phyloP scores from a whole-genome alignment of 2,888 invertebrate species.

The Drosophila neutralis region DNA sequence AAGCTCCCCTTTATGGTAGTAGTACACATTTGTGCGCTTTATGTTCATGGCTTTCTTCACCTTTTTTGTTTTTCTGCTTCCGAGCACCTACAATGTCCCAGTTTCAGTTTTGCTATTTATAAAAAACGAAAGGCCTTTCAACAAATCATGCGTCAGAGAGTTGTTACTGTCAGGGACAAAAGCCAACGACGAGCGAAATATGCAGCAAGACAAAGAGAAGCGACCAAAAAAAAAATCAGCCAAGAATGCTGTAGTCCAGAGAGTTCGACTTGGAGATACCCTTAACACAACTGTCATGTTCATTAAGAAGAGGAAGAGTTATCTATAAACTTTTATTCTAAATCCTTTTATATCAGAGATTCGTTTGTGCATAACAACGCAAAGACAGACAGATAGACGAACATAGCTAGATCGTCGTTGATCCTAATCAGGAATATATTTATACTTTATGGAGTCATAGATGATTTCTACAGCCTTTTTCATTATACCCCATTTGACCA shows the following conservation, averaged over 20 bases:
- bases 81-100: constrained; percentile 55
- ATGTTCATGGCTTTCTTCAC: constrained; percentile 26
- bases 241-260: background rate
- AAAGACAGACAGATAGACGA: background rate
- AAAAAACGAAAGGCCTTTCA: constrained; percentile 69
- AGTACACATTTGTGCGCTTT: constrained; percentile 21
- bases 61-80: constrained; percentile 1
- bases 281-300: background rate
- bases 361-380: background rate
- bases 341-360: background rate
- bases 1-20: constrained; percentile 24
- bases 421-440: background rate
- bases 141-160: constrained; percentile 79
- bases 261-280: background rate
- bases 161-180: constrained; percentile 75
- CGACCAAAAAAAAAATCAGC: constrained; percentile 22
- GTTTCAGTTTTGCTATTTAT: constrained; percentile 58
- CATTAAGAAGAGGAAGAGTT: background rate
- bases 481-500: background rate
- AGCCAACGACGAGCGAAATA: constrained; percentile 44
- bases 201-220: constrained; percentile 51
- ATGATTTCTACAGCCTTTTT: background rate
- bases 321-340: background rate
- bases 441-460: background rate
- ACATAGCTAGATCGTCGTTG: background rate